These are phyloP conservation scores for Machaerirhynchus nigripectus DNA, from an alignment of 2,113 vertebrate genomes.

Conservation along the genomic window DNA sequence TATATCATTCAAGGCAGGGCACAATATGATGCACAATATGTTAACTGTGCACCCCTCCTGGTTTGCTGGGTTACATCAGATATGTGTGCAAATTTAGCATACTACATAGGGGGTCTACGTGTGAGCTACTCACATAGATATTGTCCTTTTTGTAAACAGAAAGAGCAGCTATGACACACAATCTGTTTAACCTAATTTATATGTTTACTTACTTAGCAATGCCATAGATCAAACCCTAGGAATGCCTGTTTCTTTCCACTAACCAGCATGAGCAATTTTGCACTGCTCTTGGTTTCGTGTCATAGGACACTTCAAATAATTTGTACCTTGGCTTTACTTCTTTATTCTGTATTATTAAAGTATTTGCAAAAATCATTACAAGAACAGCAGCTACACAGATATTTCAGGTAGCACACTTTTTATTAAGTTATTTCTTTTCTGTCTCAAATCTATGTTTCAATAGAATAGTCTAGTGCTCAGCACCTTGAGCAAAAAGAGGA, in stretches of 20 bases:
- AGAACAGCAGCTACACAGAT: not conserved
- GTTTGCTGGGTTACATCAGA: not conserved
- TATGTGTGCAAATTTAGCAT: not conserved
- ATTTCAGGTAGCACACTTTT: not conserved
- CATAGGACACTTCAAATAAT: not conserved
- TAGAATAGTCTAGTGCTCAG: not conserved
- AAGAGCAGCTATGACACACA: not conserved
- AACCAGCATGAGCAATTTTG: not conserved
- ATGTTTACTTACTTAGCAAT: not conserved
- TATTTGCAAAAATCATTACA: not conserved
- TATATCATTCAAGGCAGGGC: not conserved
- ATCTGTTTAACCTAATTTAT: constrained; percentile 1
- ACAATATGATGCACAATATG: not conserved
- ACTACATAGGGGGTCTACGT: not conserved
- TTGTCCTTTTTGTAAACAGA: not conserved
- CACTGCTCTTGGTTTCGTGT: not conserved
- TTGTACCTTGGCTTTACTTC: not conserved
- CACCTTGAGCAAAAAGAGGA: not conserved
- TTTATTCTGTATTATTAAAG: not conserved
- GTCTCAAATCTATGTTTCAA: not conserved
- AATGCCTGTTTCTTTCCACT: not conserved
- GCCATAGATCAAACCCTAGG: not conserved
- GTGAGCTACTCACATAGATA: not conserved
- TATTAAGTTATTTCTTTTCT: not conserved
- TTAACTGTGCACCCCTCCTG: not conserved